phyloP scores from a whole-genome alignment of 1,140 invertebrate genomes.

The Heliothis subflexa region DNA sequence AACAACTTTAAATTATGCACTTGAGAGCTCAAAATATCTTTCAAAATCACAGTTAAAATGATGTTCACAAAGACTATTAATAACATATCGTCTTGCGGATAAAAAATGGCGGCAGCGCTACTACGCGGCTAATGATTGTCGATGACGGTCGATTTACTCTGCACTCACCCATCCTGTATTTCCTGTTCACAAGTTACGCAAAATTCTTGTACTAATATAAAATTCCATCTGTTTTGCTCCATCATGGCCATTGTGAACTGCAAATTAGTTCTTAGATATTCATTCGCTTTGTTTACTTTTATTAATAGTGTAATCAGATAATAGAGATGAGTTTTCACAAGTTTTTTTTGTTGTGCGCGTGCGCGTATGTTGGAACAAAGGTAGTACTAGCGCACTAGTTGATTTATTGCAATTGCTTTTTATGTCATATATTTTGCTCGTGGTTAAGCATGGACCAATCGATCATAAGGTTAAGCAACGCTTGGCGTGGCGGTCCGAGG shows the following conservation, averaged over 20 bases:
- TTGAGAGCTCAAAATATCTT: background rate
- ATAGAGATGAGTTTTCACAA: constrained; percentile 42
- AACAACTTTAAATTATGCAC: background rate
- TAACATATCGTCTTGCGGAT: constrained; percentile 32
- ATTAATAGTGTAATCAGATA: constrained; percentile 46
- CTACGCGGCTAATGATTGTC: constrained; percentile 60
- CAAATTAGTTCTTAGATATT: constrained; percentile 64
- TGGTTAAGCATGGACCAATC: too few species aligned
- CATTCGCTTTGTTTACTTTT: constrained; percentile 60
- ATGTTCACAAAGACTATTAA: constrained; percentile 31
- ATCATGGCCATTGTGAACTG: constrained; percentile 61
- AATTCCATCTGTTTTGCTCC: constrained; percentile 63
- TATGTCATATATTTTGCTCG: background rate
- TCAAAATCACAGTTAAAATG: background rate
- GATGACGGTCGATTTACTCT: constrained; percentile 47
- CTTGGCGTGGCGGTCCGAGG: too few species aligned
- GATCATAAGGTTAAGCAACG: too few species aligned
- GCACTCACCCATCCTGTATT: constrained; percentile 73
- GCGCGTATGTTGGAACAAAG: constrained; percentile 36
- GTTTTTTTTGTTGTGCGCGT: constrained; percentile 24
- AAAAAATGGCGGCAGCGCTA: constrained; percentile 25
- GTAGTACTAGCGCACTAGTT: constrained; percentile 11
- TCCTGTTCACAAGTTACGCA: constrained; percentile 72
- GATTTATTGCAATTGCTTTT: background rate
- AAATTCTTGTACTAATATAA: constrained; percentile 64